These are phyloP conservation scores for Ataeniobius toweri DNA, from an alignment of 2,797 vertebrate species.

Conservation along the genomic window DNA sequence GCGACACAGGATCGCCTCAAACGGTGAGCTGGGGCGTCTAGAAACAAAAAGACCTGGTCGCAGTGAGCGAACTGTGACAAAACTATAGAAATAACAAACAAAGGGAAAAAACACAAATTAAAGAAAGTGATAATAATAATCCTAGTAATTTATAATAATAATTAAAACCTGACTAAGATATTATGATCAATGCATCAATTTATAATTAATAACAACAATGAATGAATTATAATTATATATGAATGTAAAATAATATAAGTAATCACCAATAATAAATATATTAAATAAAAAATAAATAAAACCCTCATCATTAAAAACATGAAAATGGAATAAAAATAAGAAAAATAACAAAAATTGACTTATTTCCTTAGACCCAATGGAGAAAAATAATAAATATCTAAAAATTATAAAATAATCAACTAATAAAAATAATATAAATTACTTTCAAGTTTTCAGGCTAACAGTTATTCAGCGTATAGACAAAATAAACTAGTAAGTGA, in stretches of 20 bases:
- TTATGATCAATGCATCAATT: too few relatives aligned
- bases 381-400: too few relatives aligned
- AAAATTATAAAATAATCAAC: too few relatives aligned
- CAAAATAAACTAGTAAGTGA: neutral
- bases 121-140: neutral
- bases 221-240: too few relatives aligned
- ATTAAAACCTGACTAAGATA: too few relatives aligned
- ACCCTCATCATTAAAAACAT: neutral
- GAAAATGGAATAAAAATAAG: neutral
- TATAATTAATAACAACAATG: too few relatives aligned
- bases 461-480: neutral
- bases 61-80: neutral
- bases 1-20: slow-evolving; percentile 83
- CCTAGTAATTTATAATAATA: neutral
- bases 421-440: too few relatives aligned
- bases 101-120: neutral
- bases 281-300: too few relatives aligned
- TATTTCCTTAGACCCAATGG: too few relatives aligned
- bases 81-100: neutral
- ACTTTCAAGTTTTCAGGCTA: neutral
- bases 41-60: neutral
- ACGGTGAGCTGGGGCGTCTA: slow-evolving; percentile 70
- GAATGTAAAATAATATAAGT: too few relatives aligned
- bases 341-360: neutral
- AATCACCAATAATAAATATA: neutral